Percentiles rank a stretch among this genome's conserved stretches.
phyloP scores from a whole-genome alignment of 2,113 vertebrate species.

The Peromyscus polionotus region DNA sequence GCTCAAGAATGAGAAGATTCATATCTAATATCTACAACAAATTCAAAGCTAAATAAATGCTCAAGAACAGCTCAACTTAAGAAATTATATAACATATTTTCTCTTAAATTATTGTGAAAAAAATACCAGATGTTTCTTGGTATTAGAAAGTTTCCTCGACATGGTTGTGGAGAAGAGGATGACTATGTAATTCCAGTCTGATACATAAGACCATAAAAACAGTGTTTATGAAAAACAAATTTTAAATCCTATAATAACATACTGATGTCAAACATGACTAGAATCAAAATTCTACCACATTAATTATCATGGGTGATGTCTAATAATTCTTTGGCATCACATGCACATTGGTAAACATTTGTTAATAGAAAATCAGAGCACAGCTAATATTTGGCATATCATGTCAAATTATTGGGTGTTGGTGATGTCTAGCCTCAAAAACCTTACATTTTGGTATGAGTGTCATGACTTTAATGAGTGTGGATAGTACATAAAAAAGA shows the following conservation, averaged over 20 bases:
- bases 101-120: slow-evolving; percentile 8
- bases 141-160: neutral
- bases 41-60: neutral
- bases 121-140: neutral
- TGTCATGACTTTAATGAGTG: neutral
- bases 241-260: neutral
- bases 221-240: neutral
- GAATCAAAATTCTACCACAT: neutral
- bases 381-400: neutral
- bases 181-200: neutral
- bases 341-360: neutral
- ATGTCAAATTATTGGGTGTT: neutral
- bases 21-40: neutral
- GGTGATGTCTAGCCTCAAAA: neutral
- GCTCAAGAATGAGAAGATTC: neutral
- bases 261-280: neutral
- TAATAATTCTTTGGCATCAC: neutral
- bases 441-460: neutral
- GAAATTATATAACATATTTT: neutral
- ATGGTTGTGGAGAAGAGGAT: neutral
- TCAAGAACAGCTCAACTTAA: neutral
- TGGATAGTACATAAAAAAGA: neutral
- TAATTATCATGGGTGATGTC: neutral
- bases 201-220: neutral
- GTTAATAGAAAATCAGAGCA: neutral